phyloP scores from a whole-genome alignment of 2,113 vertebrate genomes.

The Phasianus colchicus region DNA sequence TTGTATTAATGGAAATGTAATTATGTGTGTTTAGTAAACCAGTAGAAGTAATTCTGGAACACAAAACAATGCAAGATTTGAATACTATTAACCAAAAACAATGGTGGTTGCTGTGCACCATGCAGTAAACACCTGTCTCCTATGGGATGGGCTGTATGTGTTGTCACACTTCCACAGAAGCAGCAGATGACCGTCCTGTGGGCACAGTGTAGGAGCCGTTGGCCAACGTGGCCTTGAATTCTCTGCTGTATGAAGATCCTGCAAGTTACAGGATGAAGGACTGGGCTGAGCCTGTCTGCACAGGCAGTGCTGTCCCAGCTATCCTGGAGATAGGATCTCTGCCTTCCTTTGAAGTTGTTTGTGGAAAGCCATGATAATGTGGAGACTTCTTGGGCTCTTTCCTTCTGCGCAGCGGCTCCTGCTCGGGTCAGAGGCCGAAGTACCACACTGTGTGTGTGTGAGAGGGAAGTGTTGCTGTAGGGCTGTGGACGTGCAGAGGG shows the following conservation, averaged over 20 bases:
- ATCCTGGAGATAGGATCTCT: conserved; percentile 36
- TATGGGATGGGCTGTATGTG: background rate
- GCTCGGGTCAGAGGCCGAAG: background rate
- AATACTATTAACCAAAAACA: conserved; percentile 44
- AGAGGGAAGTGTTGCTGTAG: background rate
- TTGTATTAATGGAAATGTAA: conserved; percentile 48
- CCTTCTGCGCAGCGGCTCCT: background rate
- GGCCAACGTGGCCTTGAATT: background rate
- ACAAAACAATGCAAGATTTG: conserved; percentile 38
- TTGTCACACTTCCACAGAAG: background rate
- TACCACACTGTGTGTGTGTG: background rate
- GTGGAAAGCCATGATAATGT: background rate
- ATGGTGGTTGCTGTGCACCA: background rate
- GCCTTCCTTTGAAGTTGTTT: conserved; percentile 27
- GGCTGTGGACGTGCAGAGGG: background rate
- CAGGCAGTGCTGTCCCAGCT: background rate
- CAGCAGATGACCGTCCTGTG: background rate
- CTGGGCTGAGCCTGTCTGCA: background rate
- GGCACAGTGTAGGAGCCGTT: background rate
- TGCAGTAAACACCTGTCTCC: background rate
- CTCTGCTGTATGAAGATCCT: background rate
- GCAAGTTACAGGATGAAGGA: background rate
- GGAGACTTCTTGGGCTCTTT: background rate
- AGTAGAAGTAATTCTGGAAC: conserved; percentile 23
- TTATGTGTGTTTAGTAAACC: conserved; percentile 58